Conservation (phyloP, 2,888 invertebrate genomes). For the Marronus borbonicus region DNA sequence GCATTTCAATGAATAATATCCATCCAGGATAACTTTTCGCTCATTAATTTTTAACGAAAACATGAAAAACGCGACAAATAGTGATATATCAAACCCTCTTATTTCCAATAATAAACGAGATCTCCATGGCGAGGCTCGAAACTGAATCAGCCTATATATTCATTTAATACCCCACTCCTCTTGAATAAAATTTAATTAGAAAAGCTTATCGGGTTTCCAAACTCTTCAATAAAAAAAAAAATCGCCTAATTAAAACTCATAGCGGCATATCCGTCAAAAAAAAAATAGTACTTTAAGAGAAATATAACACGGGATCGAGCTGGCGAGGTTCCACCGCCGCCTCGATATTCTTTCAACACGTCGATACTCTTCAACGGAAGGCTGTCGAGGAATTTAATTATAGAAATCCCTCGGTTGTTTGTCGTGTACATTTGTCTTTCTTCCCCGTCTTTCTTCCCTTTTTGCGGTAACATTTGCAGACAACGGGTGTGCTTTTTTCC, state of each 20-base stretch:
- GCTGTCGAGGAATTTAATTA: conserved; percentile 32
- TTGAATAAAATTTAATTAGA: not conserved
- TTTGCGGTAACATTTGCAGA: not conserved
- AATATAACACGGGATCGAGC: conserved; percentile 1
- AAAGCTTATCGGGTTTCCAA: not conserved
- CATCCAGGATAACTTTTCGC: no score
- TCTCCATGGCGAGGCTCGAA: no score
- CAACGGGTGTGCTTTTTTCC: not conserved
- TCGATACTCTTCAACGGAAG: conserved; percentile 23
- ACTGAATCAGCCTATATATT: no score
- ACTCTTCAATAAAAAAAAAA: not conserved
- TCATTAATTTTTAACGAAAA: no score
- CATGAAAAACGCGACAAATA: no score
- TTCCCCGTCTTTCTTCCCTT: conserved; percentile 6
- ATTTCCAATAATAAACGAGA: no score
- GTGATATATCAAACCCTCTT: no score
- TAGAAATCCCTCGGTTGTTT: not conserved
- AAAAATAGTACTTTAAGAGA: not conserved
- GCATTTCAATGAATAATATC: no score
- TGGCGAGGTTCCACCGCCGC: not conserved
- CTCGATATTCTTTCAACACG: conserved; percentile 19
- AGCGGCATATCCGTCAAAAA: not conserved
- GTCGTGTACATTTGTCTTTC: not conserved
- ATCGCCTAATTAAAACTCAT: conserved; percentile 21
- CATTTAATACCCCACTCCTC: no score